Percentiles rank a stretch among this genome's conserved stretches.
These are phyloP conservation scores for Phataginus tricuspis DNA, from an alignment of 2,797 vertebrate genomes.

Conservation along the genomic window DNA sequence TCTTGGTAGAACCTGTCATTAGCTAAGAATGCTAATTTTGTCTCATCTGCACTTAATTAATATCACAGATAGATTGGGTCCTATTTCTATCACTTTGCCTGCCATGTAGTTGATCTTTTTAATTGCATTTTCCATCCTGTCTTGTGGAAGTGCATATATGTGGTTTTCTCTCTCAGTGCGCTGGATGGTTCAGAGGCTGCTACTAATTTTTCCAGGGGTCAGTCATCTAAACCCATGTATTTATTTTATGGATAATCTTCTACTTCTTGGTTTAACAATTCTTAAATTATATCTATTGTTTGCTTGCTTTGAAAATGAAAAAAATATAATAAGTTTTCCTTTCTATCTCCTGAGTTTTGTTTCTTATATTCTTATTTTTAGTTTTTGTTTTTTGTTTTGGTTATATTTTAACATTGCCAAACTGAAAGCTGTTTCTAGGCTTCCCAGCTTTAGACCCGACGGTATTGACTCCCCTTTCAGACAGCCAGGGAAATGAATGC, in stretches of 20 bases:
- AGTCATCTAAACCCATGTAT: background rate
- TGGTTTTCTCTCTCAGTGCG: background rate
- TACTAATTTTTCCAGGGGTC: background rate
- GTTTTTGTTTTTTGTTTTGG: background rate
- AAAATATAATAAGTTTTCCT: background rate
- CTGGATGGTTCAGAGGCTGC: background rate
- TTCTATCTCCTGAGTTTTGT: background rate
- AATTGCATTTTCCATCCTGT: background rate
- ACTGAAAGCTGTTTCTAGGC: background rate
- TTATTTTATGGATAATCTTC: background rate
- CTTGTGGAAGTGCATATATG: background rate
- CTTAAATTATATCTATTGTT: background rate
- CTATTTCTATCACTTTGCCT: background rate
- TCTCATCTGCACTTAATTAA: background rate
- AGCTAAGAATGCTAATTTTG: background rate
- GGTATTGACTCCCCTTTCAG: background rate
- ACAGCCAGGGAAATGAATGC: background rate
- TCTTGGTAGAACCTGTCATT: background rate
- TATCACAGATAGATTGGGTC: background rate
- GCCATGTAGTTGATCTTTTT: background rate
- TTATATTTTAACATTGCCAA: background rate
- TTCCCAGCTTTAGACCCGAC: background rate
- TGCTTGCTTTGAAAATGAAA: background rate
- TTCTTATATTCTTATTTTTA: background rate
- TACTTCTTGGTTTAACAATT: constrained; percentile 9